Conservation (phyloP, 2,888 invertebrate genomes). For the Taenaris catops region DNA sequence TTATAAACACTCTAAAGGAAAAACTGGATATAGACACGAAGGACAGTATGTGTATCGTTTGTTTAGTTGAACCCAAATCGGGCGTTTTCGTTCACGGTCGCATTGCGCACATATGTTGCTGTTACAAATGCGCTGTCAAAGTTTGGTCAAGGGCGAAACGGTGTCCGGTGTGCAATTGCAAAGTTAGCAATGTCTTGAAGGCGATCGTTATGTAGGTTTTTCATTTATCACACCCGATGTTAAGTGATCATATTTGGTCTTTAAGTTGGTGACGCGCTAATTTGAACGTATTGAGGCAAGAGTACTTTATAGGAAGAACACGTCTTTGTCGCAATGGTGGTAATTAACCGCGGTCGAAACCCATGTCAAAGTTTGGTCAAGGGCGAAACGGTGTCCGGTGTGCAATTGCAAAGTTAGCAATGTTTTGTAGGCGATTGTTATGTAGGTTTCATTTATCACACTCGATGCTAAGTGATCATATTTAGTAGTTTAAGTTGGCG, state of each 20-base stretch:
- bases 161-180: constrained; percentile 85
- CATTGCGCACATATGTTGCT: constrained; percentile 84
- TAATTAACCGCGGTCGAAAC: too few relatives aligned
- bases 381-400: constrained; percentile 82
- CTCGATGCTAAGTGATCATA: too few relatives aligned
- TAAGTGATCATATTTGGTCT: too few relatives aligned
- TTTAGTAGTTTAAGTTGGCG: too few relatives aligned
- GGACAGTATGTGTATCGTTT: constrained; percentile 78
- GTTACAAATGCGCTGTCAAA: constrained; percentile 84
- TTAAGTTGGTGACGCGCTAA: too few relatives aligned
- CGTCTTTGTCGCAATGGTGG: too few relatives aligned
- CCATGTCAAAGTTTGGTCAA: constrained; percentile 82
- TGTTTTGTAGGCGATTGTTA: constrained; percentile 80
- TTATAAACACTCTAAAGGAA: constrained; percentile 32
- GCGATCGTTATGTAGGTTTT: constrained; percentile 69
- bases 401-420: constrained; percentile 85
- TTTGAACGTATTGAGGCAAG: too few relatives aligned
- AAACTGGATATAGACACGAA: constrained; percentile 23
- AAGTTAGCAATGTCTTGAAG: constrained; percentile 83
- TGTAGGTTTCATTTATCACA: too few relatives aligned
- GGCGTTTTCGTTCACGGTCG: constrained; percentile 84
- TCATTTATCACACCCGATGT: too few relatives aligned
- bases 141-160: constrained; percentile 82
- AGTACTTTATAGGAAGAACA: too few relatives aligned
- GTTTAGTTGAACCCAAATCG: constrained; percentile 81